Conservation (phyloP, 2,113 vertebrate species). For the Cathartes aura region DNA sequence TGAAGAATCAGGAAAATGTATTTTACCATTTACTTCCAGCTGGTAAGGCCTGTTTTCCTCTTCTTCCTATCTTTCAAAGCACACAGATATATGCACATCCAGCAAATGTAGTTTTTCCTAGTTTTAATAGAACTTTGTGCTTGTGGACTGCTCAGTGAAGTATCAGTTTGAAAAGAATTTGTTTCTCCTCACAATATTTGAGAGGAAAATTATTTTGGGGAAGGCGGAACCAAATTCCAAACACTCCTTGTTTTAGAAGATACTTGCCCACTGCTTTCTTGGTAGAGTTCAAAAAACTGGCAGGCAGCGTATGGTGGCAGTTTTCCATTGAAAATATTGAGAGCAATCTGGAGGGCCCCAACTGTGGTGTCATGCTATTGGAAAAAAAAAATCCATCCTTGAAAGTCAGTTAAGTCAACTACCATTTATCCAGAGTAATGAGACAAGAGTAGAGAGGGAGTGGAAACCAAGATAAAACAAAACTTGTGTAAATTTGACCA, state of each 20-base stretch:
- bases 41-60: neutral
- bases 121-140: neutral
- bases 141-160: neutral
- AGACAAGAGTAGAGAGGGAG: neutral
- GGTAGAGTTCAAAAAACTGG: slow-evolving; percentile 88
- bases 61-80: neutral
- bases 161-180: neutral
- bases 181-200: neutral
- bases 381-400: neutral
- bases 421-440: neutral
- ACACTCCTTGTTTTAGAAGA: neutral
- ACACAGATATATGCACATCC: neutral
- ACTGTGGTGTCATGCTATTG: slow-evolving; percentile 84
- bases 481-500: neutral
- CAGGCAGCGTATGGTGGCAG: slow-evolving; percentile 87
- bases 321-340: slow-evolving; percentile 83
- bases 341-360: slow-evolving; percentile 86
- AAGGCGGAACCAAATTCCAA: neutral
- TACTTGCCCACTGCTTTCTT: slow-evolving; percentile 84
- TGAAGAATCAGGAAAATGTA: neutral
- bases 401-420: neutral
- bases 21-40: neutral
- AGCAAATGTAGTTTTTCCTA: neutral
- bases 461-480: neutral
- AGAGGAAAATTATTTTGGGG: neutral